Base-by-base conservation (phyloP, 2,797 vertebrate species). In the Pipistrellus pygmaeus region DNA sequence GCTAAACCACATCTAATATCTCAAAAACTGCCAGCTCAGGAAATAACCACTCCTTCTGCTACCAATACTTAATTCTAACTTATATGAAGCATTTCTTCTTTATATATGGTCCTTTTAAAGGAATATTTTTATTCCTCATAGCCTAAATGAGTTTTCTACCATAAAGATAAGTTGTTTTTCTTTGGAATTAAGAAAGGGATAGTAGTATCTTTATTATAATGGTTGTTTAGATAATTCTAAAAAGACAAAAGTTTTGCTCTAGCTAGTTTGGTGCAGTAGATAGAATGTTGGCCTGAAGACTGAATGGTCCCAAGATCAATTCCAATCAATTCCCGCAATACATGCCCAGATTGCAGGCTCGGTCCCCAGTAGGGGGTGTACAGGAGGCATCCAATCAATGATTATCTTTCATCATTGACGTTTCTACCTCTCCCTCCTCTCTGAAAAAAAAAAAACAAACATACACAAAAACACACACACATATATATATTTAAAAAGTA, bases 51-150 rank as follows among this genome's bases (percentile, higher is more conserved):
- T 69, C 20, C 60, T 4, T 90, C 46, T 76, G 66, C 53, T 60
- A 80, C 9, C 66, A 76, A 27, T n/a, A 14, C 46, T 85, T 91
- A 90, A 68, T 81, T 86, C 53, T 57, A 84, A 85, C 13, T 60
- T 88, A 27, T 11, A 53, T 21, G 38, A 92, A 85, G n/a, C 3
- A 60, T 75, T 88, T 93, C 15, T 91, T 82, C 27, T 93, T 93
- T 85, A 75, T 20, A 55, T 23, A 35, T 27, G n/a, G 51, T 83
- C 44, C 41, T 88, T 90, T 81, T 30, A 66, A 94, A 76, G 21
- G 69, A 91, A 81, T 88, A 27, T 51, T 88, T 77, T 80, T 93
- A 78, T 84, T 3, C 27, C 60, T 84, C 48, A 88, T 23, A 75
- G 44, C 35, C 68, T 60, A 18, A 64, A 55, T 35, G 30, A 66